Base-by-base conservation (phyloP, 2,888 invertebrate genomes). In the Eremobia ochroleuca region DNA sequence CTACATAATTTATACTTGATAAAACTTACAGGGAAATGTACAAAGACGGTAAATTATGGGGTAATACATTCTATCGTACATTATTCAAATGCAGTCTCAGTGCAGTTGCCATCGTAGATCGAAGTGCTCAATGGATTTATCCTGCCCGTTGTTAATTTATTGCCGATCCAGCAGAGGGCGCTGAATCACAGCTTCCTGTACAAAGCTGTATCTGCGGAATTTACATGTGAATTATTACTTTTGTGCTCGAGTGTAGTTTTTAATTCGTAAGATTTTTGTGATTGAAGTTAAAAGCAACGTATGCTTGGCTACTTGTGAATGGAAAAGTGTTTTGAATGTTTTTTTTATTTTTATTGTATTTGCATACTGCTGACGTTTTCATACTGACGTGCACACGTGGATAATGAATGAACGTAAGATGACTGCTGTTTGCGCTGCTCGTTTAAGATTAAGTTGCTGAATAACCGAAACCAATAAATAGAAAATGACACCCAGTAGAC, bases 111-210 rank as follows among this genome's bases (percentile, higher is more conserved):
- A 90, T 93, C 91, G 90, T 89, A 92, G 91, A 93, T 94, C 94
- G 93, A 92, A 94, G 89, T 89, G 89, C 89, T 94, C 94, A 93
- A 93, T 94, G 93, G 93, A 94, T 95, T 92, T 92, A 94, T 94
- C 92, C 94, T 88, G 91, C 90, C 90, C 88, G 88, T 86, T 87
- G 92, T 90, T 95, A 95, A 96, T 96, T 95, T 96, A 96, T 95
- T 90, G 93, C 92, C 86, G 89, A 90, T 90, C 85, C 90, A 87
- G 83, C 86, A 92, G 92, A 92, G 94, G 94, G 94, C 93, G 92
- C 90, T 92, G 93, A 94, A 90, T 93, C 92, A 94, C 92, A 89
- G 91, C 91, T 90, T 92, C 91, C 91, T 88, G 87, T 91, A 91
- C 91, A 90, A 91, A 88, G 81, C 68, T 77, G 76, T 79, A 85